Evolutionary conservation across 1,140 invertebrate genomes (phyloP).

Genomic region (Pogonomyrmex californicus): DNA sequence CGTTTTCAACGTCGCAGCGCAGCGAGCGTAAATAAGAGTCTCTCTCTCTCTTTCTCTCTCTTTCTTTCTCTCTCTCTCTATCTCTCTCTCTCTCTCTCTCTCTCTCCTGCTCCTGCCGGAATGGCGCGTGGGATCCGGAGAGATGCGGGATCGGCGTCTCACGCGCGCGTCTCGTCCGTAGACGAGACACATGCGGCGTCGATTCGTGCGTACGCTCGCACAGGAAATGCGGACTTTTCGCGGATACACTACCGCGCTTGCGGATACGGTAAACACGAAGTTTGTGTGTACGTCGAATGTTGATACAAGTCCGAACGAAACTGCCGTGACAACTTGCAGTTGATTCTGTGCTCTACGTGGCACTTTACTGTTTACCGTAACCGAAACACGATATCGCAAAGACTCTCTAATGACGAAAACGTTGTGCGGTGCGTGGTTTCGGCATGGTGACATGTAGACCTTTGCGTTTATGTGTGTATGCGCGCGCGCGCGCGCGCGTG

Average conservation of each 20-base stretch:
- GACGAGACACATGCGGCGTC: background rate
- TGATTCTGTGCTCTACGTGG: conserved; percentile 30
- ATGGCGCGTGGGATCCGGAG: conserved; percentile 11
- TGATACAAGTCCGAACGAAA: conserved; percentile 41
- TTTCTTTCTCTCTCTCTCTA: background rate
- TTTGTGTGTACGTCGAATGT: conserved; percentile 45
- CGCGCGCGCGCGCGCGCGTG: too few species aligned
- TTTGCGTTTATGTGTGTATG: background rate
- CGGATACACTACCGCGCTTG: background rate
- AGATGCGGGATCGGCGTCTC: background rate
- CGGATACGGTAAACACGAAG: conserved; percentile 46
- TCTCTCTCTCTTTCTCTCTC: background rate
- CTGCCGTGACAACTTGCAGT: conserved; percentile 37
- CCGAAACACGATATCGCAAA: conserved; percentile 56
- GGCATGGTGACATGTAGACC: background rate
- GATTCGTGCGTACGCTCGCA: background rate
- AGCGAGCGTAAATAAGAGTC: conserved; percentile 63
- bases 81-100: background rate
- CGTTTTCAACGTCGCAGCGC: conserved; percentile 52
- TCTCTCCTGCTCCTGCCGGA: too few species aligned
- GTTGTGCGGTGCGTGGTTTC: conserved; percentile 38
- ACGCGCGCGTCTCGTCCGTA: background rate
- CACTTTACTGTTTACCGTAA: conserved; percentile 56
- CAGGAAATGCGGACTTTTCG: conserved; percentile 45
- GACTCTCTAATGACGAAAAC: conserved; percentile 63